Evolutionary conservation across 2,888 invertebrate genomes (phyloP).

Genomic region (Macrosiphum euphorbiae): DNA sequence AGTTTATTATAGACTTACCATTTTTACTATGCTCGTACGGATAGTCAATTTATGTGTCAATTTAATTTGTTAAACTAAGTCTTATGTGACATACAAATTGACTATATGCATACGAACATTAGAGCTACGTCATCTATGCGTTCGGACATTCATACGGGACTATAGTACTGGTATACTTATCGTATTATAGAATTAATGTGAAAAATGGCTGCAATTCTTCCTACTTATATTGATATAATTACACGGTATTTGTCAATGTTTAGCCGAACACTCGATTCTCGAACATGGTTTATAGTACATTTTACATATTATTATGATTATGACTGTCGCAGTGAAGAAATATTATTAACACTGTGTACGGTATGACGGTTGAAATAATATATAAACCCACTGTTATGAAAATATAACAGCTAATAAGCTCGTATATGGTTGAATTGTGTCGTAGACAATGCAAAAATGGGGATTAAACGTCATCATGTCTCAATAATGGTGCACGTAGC

Average conservation of each 20-base stretch:
- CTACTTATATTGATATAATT: not conserved
- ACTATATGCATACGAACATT: not conserved
- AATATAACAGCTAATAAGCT: not conserved
- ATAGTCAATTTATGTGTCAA: too few relatives aligned
- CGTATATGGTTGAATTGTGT: not conserved
- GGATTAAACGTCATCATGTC: not conserved
- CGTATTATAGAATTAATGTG: not conserved
- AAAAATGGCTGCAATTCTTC: not conserved
- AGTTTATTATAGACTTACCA: not conserved
- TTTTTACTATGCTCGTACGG: too few relatives aligned
- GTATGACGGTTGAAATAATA: not conserved
- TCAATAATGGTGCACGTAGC: not conserved
- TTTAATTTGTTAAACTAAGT: too few relatives aligned
- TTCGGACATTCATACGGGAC: not conserved
- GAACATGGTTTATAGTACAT: not conserved
- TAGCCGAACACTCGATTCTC: not conserved
- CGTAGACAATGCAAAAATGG: not conserved
- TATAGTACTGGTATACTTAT: not conserved
- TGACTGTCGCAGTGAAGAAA: not conserved
- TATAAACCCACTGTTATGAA: not conserved
- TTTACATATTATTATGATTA: not conserved
- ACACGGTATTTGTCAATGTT: not conserved
- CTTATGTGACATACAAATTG: too few relatives aligned
- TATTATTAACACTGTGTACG: not conserved
- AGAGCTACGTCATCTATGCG: not conserved